These are phyloP conservation scores for Lumbricus terrestris DNA, from an alignment of 2,888 invertebrate species.

Conservation along the genomic window DNA sequence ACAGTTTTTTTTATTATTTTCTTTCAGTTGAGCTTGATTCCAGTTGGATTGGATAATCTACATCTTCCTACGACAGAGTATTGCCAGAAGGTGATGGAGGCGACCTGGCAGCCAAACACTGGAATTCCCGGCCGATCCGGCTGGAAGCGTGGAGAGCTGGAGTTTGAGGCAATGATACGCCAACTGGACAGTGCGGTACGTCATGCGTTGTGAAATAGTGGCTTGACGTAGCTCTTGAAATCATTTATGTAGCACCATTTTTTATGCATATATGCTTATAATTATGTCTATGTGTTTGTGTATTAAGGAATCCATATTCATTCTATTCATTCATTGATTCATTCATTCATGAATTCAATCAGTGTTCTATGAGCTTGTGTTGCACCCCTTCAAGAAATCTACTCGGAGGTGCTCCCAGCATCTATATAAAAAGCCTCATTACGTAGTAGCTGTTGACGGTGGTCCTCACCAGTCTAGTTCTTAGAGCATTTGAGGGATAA, in stretches of 20 bases:
- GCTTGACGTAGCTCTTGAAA: background rate
- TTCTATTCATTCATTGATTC: too few relatives aligned
- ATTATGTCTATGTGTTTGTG: background rate
- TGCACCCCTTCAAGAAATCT: too few relatives aligned
- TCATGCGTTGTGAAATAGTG: slow-evolving; percentile 25
- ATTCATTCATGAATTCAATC: too few relatives aligned
- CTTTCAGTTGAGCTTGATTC: slow-evolving; percentile 55
- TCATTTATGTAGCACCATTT: background rate
- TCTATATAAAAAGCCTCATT: too few relatives aligned
- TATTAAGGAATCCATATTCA: background rate
- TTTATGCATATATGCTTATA: background rate
- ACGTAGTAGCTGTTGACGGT: too few relatives aligned
- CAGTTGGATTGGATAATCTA: slow-evolving; percentile 78
- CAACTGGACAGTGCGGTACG: slow-evolving; percentile 89
- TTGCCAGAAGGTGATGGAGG: slow-evolving; percentile 62
- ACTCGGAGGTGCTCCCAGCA: too few relatives aligned
- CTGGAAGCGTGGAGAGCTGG: slow-evolving; percentile 89
- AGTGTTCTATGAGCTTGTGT: too few relatives aligned
- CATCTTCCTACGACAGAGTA: slow-evolving; percentile 74
- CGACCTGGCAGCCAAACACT: slow-evolving; percentile 50
- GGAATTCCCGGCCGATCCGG: slow-evolving; percentile 59
- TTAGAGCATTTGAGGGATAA: too few relatives aligned
- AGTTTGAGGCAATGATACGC: slow-evolving; percentile 94
- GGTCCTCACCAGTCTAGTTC: too few relatives aligned
- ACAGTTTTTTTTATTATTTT: background rate